Evolutionary conservation across 2,888 invertebrate genomes (phyloP).

Genomic region (Itoplectis maculator): DNA sequence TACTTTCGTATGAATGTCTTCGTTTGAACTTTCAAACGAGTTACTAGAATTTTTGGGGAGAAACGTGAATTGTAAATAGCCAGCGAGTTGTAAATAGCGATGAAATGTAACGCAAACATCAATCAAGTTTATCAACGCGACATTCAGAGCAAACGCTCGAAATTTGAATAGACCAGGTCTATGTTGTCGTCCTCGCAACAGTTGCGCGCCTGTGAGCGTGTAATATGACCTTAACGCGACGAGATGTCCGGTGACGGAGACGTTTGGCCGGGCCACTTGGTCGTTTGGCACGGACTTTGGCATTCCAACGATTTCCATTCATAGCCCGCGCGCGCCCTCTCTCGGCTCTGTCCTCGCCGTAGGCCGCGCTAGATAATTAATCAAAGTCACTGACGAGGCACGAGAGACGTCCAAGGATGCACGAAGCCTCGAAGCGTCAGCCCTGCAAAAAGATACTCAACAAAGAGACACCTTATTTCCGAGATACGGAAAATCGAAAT

Average conservation of each 20-base stretch:
- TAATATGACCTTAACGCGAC: constrained; percentile 37
- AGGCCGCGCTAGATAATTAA: constrained; percentile 44
- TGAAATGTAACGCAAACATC: neutral
- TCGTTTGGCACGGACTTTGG: constrained; percentile 62
- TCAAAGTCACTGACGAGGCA: constrained; percentile 54
- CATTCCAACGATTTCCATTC: constrained; percentile 64
- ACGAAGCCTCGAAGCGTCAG: neutral
- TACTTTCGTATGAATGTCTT: too few species aligned
- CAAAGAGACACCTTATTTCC: constrained; percentile 5
- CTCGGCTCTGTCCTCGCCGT: too few species aligned
- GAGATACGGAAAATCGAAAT: constrained; percentile 20
- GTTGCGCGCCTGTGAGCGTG: neutral
- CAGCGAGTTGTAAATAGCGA: neutral
- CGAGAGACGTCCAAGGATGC: constrained; percentile 31
- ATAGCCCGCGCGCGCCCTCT: constrained; percentile 45
- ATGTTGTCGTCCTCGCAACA: neutral
- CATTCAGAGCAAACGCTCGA: neutral
- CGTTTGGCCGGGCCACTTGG: constrained; percentile 32
- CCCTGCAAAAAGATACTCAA: neutral
- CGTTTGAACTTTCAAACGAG: neutral
- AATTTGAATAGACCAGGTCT: neutral
- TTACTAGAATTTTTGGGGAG: neutral
- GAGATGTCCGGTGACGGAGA: constrained; percentile 33
- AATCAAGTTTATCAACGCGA: neutral
- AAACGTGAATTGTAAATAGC: neutral